Percentiles rank a stretch among this genome's conserved stretches.
These are phyloP conservation scores for Lonchura striata DNA, from an alignment of 2,113 vertebrate species.

Conservation along the genomic window DNA sequence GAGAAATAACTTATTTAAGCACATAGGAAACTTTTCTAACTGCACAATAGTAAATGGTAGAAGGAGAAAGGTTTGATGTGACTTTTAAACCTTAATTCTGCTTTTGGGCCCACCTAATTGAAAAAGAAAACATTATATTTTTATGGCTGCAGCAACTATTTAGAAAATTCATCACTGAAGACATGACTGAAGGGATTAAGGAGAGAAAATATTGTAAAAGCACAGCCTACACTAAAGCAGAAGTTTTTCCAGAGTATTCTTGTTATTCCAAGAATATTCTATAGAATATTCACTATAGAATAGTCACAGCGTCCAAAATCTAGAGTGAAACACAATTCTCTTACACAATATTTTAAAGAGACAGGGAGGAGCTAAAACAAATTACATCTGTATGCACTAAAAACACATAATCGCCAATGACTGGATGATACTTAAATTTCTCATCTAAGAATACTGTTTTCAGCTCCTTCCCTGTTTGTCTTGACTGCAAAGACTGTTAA, in stretches of 20 bases:
- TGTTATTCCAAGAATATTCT: background rate
- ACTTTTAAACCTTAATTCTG: background rate
- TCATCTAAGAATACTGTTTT: background rate
- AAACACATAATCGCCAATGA: background rate
- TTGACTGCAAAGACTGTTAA: background rate
- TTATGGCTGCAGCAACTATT: background rate
- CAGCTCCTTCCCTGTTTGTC: background rate
- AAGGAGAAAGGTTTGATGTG: background rate
- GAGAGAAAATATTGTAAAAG: background rate
- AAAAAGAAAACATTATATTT: background rate
- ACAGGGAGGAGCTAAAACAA: background rate
- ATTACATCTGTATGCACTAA: background rate
- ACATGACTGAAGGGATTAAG: background rate
- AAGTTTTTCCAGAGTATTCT: background rate
- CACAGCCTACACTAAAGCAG: background rate
- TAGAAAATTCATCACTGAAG: background rate
- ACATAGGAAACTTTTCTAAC: background rate
- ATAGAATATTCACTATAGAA: background rate
- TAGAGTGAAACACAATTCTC: background rate
- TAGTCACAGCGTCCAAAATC: background rate
- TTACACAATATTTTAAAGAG: background rate
- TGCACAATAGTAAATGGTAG: background rate
- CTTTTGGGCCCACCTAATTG: background rate
- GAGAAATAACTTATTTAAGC: background rate
- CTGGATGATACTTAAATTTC: background rate